Evolutionary conservation across 1,140 invertebrate species (phyloP), one percentile per base, ranked within the genome.

Genomic region (Yoshiicerus persimilis): DNA sequence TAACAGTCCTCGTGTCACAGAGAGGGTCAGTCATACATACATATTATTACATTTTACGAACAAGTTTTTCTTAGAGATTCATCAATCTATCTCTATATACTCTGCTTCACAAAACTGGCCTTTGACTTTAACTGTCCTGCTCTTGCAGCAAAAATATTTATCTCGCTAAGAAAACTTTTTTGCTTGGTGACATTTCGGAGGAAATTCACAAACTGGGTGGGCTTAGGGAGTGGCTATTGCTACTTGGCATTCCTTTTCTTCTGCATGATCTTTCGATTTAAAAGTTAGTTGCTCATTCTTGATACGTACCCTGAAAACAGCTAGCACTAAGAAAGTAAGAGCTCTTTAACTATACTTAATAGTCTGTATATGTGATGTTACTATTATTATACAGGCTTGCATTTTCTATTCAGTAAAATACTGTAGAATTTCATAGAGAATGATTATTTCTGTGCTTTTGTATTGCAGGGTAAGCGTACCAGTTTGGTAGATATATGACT

Each of bases 111-210:
- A 5, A 56, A 56, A 32, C 75, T 80, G 75, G 30, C 75, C 75
- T 80, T 80, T 80, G 75, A n/a, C 75, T 80, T 80, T 80, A 36
- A 80, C 75, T 38, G 34, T 80, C 34, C 75, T 80, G 25, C 47
- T 25, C 64, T 34, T 80, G 20, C 75, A 36, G n/a, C 75, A 32
- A 36, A 36, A 80, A 34, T 80, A 38, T 34, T 23, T 80, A 34
- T 80, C 30, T 80, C n/a, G 8, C 30, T 20, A 10, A 34, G 66
- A 36, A 75, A 80, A 80, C 75, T 80, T 80, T 80, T 80, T 80
- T 80, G 34, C 75, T 36, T 80, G 75, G 75, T 80, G 30, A 80
- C 32, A 80, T 80, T 80, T 80, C 75, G 9, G 5, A 4, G 32
- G 75, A 38, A 36, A 80, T 34, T 80, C 75, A 23, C 32, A 36